These are phyloP conservation scores for Oncorhynchus nerka DNA, from an alignment of 2,113 vertebrate genomes.

Conservation along the genomic window DNA sequence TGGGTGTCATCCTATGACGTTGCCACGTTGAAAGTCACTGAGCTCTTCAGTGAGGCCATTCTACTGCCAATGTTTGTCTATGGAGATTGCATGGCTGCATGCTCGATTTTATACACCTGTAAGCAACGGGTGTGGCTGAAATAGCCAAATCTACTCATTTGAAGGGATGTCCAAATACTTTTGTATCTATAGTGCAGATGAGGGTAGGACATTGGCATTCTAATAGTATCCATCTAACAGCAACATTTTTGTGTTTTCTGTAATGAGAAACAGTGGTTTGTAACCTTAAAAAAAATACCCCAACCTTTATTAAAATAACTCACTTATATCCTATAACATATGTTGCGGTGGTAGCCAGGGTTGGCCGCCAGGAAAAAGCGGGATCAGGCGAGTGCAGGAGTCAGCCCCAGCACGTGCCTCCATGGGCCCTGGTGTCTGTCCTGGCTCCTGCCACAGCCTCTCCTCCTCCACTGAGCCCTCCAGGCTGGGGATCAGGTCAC, in stretches of 20 bases:
- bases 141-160: no score
- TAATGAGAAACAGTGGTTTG: slow-evolving; percentile 72
- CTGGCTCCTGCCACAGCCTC: slow-evolving; percentile 3
- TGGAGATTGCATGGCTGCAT: no score
- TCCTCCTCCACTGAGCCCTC: neutral
- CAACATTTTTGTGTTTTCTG: slow-evolving; percentile 62
- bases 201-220: slow-evolving; percentile 24
- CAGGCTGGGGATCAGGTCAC: neutral
- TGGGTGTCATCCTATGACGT: no score
- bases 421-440: slow-evolving; percentile 59
- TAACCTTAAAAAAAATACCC: slow-evolving; percentile 64
- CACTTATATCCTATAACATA: slow-evolving; percentile 77
- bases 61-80: no score
- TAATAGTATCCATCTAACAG: slow-evolving; percentile 46
- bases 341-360: slow-evolving; percentile 68
- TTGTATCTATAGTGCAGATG: neutral
- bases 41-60: no score
- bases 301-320: slow-evolving; percentile 77
- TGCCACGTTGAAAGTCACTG: no score
- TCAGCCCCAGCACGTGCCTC: slow-evolving; percentile 59
- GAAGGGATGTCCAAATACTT: no score
- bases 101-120: no score
- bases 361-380: slow-evolving; percentile 73
- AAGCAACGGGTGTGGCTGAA: no score
- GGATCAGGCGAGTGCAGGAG: slow-evolving; percentile 62